These are phyloP conservation scores for Strix aluco DNA, from an alignment of 2,113 vertebrate species.

Conservation along the genomic window DNA sequence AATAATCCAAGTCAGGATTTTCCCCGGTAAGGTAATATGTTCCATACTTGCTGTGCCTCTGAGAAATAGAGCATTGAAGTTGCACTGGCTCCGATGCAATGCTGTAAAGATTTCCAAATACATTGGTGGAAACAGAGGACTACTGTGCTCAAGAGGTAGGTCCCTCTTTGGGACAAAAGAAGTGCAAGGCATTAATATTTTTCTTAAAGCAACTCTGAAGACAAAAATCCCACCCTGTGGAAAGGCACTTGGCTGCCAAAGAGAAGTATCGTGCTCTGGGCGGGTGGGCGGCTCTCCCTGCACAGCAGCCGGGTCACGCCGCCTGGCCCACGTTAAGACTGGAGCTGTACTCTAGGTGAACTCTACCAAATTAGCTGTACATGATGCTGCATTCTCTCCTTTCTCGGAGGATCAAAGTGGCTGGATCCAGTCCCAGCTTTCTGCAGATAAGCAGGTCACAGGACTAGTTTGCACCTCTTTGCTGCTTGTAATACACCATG, in stretches of 20 bases:
- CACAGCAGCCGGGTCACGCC: constrained; percentile 6
- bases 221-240: background rate
- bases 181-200: background rate
- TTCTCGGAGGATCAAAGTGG: constrained; percentile 72
- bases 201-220: background rate
- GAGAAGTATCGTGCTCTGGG: background rate
- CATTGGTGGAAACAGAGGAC: constrained; percentile 31
- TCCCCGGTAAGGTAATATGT: constrained; percentile 63
- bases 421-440: constrained; percentile 71
- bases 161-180: background rate
- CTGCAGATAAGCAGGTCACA: constrained; percentile 79
- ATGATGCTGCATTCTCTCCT: constrained; percentile 62
- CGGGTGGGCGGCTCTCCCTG: background rate
- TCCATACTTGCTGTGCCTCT: constrained; percentile 57
- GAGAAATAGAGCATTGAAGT: constrained; percentile 27
- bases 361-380: constrained; percentile 77
- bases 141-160: constrained; percentile 5
- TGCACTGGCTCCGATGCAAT: background rate
- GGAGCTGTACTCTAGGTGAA: constrained; percentile 72
- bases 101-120: constrained; percentile 61
- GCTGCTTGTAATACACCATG: constrained; percentile 46
- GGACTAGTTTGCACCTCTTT: constrained; percentile 70
- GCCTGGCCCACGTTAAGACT: background rate
- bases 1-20: constrained; percentile 43
- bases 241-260: background rate